These are phyloP conservation scores for Lepus europaeus DNA, from an alignment of 2,113 vertebrate species.

Conservation along the genomic window DNA sequence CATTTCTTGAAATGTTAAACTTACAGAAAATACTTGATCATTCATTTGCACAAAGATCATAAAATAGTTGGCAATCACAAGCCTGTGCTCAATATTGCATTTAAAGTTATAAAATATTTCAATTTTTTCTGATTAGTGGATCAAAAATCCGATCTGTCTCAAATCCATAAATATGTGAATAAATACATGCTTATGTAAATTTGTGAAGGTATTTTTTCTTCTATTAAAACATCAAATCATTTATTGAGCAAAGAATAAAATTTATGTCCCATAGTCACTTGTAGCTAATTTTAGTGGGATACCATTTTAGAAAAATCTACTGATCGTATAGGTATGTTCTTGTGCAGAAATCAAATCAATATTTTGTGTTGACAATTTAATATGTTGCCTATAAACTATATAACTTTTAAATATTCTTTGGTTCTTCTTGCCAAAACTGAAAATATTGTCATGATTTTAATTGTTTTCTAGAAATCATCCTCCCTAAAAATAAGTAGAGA, in stretches of 20 bases:
- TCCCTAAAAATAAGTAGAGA: conserved; percentile 53
- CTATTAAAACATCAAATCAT: not conserved
- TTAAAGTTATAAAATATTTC: conserved; percentile 55
- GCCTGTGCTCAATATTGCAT: not conserved
- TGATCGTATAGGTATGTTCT: not conserved
- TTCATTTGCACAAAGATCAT: not conserved
- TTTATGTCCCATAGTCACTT: not conserved
- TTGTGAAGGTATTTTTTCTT: not conserved
- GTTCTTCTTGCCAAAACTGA: not conserved
- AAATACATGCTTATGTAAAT: not conserved
- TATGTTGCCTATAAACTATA: not conserved
- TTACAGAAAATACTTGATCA: not conserved
- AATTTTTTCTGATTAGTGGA: not conserved
- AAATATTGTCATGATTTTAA: conserved; percentile 34
- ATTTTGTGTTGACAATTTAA: conserved; percentile 8
- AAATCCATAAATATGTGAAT: not conserved
- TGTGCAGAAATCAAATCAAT: not conserved
- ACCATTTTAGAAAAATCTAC: not conserved
- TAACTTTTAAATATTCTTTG: not conserved
- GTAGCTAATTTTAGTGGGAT: conserved; percentile 48
- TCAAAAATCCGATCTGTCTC: conserved; percentile 35
- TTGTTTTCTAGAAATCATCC: conserved; percentile 52
- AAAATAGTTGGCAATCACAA: conserved; percentile 34
- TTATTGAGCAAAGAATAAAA: not conserved
- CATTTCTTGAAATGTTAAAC: not conserved